phyloP scores from a whole-genome alignment of 1,140 invertebrate genomes.

The Neotoxoptera formosana region DNA sequence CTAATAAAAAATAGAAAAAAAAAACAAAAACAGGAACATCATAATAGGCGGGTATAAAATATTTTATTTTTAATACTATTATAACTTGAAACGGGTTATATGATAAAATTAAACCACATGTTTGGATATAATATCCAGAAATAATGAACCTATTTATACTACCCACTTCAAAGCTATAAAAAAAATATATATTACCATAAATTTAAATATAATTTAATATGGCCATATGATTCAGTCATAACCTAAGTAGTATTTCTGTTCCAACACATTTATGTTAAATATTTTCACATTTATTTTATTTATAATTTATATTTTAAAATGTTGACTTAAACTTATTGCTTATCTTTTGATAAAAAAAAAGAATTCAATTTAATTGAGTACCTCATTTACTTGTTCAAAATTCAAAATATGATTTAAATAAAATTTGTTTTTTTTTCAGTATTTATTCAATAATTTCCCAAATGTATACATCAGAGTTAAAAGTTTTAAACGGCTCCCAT shows the following conservation, averaged over 20 bases:
- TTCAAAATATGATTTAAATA: neutral
- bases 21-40: neutral
- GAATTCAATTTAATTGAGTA: neutral
- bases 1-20: neutral
- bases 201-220: no score
- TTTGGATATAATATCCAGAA: neutral
- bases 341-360: neutral
- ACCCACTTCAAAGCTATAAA: neutral
- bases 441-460: neutral
- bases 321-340: neutral
- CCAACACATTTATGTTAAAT: neutral
- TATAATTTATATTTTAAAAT: neutral
- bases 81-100: neutral
- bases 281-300: no score
- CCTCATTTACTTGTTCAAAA: neutral
- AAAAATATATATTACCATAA: no score
- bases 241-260: neutral
- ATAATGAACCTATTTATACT: neutral
- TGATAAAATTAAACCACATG: no score
- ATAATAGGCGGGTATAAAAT: neutral
- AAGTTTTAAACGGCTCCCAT: neutral
- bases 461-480: neutral
- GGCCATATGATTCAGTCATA: no score
- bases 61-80: neutral
- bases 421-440: neutral